Evolutionary conservation across 2,888 invertebrate species (phyloP).

Genomic region (Lepetodrilus schrolli): DNA sequence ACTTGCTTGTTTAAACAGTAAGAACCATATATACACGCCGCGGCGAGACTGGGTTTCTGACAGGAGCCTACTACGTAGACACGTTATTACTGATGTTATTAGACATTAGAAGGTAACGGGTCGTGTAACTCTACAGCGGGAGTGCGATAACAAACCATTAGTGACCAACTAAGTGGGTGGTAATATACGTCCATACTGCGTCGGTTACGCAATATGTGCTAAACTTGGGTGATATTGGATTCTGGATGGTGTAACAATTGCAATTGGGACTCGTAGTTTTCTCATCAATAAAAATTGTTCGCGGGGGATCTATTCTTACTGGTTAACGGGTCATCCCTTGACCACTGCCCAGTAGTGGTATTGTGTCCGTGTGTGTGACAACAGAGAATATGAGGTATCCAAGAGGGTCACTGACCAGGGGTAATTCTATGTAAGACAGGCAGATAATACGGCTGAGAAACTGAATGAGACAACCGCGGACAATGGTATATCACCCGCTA

Average conservation of each 20-base stretch:
- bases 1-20: not conserved
- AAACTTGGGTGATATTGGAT: not conserved
- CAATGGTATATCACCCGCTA: not conserved
- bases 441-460: constrained; percentile 1
- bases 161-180: constrained; percentile 18
- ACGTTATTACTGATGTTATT: not conserved
- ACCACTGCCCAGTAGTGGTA: not conserved
- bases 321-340: constrained; percentile 10
- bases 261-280: constrained; percentile 18
- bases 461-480: not conserved
- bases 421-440: not conserved
- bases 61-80: not conserved
- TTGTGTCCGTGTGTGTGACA: not conserved
- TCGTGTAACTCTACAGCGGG: not conserved
- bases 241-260: constrained; percentile 16
- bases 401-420: not conserved
- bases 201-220: not conserved
- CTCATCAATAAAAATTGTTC: constrained; percentile 9
- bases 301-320: not conserved
- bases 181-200: not conserved
- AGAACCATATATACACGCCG: not conserved
- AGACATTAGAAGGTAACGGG: not conserved
- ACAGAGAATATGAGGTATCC: constrained; percentile 7
- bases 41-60: not conserved
- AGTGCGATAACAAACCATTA: constrained; percentile 14